phyloP scores from a whole-genome alignment of 1,140 invertebrate species.

The Centruroides vittatus region DNA sequence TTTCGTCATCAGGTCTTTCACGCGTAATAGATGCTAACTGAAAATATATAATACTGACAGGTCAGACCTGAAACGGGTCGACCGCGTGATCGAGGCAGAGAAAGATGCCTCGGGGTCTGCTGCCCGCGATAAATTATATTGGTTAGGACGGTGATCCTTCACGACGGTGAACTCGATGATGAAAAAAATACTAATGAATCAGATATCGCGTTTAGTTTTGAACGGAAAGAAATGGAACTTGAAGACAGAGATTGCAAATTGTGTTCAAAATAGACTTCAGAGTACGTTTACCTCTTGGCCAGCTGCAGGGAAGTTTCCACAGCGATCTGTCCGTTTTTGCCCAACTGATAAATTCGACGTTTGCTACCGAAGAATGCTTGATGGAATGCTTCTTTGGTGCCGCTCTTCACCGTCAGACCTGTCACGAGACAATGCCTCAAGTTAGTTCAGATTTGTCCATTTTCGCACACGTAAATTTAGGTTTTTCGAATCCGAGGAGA shows the following conservation, averaged over 20 bases:
- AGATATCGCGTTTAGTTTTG: not conserved
- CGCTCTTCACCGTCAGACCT: conserved; percentile 5
- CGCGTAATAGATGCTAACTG: not conserved
- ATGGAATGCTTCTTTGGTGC: conserved; percentile 1
- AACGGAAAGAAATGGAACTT: not conserved
- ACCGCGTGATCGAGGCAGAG: not conserved
- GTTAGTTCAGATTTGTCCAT: too few relatives aligned
- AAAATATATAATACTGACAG: not conserved
- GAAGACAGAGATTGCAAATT: not conserved
- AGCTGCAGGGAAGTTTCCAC: conserved; percentile 7
- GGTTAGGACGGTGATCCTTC: not conserved
- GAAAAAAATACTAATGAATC: not conserved
- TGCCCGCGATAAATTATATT: not conserved
- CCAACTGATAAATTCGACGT: not conserved
- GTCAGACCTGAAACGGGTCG: not conserved
- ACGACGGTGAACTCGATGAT: not conserved
- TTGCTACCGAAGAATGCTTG: conserved; percentile 5
- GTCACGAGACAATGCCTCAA: too few relatives aligned
- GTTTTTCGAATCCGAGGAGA: too few relatives aligned
- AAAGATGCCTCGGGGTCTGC: not conserved
- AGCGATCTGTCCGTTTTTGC: conserved; percentile 4
- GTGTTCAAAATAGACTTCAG: not conserved
- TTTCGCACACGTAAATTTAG: too few relatives aligned
- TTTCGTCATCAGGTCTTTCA: too few relatives aligned
- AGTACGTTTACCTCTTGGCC: conserved; percentile 4